Evolutionary conservation across 1,140 invertebrate species (phyloP), one percentile per base, ranked within the genome.

Genomic region (Diabrotica undecimpunctata): DNA sequence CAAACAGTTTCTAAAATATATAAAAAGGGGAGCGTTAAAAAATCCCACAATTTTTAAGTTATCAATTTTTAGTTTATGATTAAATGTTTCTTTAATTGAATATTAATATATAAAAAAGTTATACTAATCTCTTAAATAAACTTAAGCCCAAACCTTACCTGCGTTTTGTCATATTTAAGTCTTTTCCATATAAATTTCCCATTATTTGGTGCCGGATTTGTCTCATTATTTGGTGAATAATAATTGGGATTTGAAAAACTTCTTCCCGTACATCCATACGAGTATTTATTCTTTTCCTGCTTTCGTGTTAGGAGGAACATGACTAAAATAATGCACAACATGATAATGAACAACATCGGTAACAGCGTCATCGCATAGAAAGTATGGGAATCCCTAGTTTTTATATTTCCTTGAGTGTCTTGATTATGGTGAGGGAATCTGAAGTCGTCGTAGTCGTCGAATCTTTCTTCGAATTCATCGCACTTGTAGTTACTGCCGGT

Each of bases 221-320:
- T 80, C 57, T 77, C 74, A 61, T 70, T 68, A 50, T 70, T 66
- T 11, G 86, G 86, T n/a, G 86, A 84, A 70, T 86, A 88, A 72
- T 92, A 92, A 72, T 90, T 91, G 1, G 90, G 90, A 81, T 92
- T 92, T 2, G 89, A 87, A 76, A 90, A 92, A 52, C 86, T 87
- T 62, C 87, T 81, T 60, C 87, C 81, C 56, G 82, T 84, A 7
- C 25, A 25, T 25, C 81, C 81, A 54, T 85, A 83, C 13, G 83
- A 75, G 64, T 86, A 84, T 55, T 86, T 85, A 70, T 86, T 84
- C 65, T 83, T 85, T 46, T 81, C 81, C 69, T 80, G 82, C 25
- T 25, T 25, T 66, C 83, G 82, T n/a, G 82, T 81, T 5, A 84
- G 77, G 5, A 87, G 73, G 66, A 82, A 82, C 66, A 78, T 57